Base-by-base conservation (phyloP, 2,113 vertebrate species). In the human region DNA sequence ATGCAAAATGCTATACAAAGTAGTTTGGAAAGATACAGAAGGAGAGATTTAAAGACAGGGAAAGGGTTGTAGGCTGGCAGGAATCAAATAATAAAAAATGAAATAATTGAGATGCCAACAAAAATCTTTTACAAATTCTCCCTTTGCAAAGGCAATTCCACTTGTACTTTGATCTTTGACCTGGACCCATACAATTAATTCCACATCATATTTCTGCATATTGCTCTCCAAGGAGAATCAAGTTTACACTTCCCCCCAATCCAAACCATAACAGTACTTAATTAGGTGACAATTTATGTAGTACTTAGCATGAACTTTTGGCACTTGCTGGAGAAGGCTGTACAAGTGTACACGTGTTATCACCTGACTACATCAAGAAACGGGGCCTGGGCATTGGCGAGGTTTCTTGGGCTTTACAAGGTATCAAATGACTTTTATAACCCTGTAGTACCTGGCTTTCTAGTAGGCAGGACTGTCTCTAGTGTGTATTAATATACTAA, bases 231-330 rank as follows among this genome's bases (percentile, higher is more conserved):
- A 98, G 99, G 99, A 99, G 99, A 98, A 98, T 99, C 95, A 73
- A 97, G 98, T 99, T 99, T 99, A 98, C 98, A 98, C 98, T 99
- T 98, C 83, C 96, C 98, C 98, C 85, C 72, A 72, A 98, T 98
- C 93, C 98, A 98, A 99, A 99, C 98, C 97, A 96, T 99, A 99
- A 98, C 98, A 98, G 98, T 35, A 6, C 98, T 99, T 99, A 99
- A 99, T 99, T 99, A 98, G 98, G 99, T 99, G 99, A 98, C 99
- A 99, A 99, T 99, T 99, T 99, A 99, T 98, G 98, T 99, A 98
- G 98, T 98, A 99, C 98, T 99, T 99, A 99, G 94, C 97, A 98
- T 99, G 98, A 99, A 98, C 98, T 98, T 98, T 98, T 99, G 98
- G 98, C 98, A 98, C 98, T 98, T 98, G 84, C 94, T 98, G 96